phyloP scores from a whole-genome alignment of 1,140 invertebrate species.

The Drosophila suzukii region DNA sequence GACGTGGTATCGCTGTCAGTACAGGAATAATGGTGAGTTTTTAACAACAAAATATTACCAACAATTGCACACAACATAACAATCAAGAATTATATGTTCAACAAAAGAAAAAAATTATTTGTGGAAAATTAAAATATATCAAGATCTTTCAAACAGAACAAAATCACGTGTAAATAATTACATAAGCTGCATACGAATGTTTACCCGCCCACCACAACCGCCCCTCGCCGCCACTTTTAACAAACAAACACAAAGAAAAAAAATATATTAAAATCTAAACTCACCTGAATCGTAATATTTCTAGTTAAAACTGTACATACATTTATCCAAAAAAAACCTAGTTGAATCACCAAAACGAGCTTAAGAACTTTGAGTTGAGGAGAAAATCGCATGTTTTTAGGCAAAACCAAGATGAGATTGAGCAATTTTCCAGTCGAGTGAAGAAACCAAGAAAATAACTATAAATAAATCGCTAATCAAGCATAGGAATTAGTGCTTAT shows the following conservation, averaged over 20 bases:
- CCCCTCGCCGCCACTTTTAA: conserved; percentile 32
- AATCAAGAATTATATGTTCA: conserved; percentile 12
- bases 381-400: conserved; percentile 29
- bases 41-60: conserved; percentile 55
- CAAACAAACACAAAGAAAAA: conserved; percentile 16
- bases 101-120: conserved; percentile 2
- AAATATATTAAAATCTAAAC: conserved; percentile 6
- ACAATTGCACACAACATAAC: conserved; percentile 52
- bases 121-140: conserved; percentile 11
- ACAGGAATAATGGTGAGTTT: conserved; percentile 98
- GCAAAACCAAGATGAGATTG: conserved; percentile 3
- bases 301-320: conserved; percentile 42
- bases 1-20: conserved; percentile 98
- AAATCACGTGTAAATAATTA: conserved; percentile 71
- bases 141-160: conserved; percentile 18
- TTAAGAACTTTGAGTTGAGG: conserved; percentile 4
- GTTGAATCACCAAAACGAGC: conserved; percentile 20
- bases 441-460: not conserved
- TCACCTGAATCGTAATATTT: conserved; percentile 21
- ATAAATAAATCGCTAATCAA: not conserved
- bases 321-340: conserved; percentile 6
- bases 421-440: not conserved
- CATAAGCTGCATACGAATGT: conserved; percentile 65
- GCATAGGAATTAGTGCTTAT: conserved; percentile 9
- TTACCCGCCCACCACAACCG: conserved; percentile 31